These are phyloP conservation scores for Pungitius pungitius DNA, from an alignment of 2,113 vertebrate species.

Conservation along the genomic window DNA sequence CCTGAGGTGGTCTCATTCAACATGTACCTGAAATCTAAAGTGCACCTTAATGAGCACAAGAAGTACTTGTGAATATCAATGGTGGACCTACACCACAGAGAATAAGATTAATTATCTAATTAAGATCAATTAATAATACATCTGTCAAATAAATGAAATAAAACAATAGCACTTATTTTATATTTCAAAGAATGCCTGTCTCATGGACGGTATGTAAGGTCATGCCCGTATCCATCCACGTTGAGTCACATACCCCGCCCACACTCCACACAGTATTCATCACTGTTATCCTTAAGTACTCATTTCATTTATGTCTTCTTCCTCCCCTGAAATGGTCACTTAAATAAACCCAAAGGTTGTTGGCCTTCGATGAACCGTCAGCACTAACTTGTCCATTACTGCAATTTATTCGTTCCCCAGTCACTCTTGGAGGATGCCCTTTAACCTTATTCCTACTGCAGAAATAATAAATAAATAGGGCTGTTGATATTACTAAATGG, in stretches of 20 bases:
- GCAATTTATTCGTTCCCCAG: constrained; percentile 45
- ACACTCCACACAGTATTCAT: neutral
- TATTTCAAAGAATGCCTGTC: neutral
- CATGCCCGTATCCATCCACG: neutral
- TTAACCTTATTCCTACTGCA: constrained; percentile 32
- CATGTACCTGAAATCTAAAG: too few relatives aligned
- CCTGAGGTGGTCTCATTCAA: too few relatives aligned
- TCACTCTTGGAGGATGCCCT: constrained; percentile 20
- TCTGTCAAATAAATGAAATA: neutral
- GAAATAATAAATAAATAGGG: too few relatives aligned
- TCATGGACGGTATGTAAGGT: neutral
- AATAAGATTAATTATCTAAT: neutral
- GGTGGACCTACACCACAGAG: too few relatives aligned
- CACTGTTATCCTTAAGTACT: neutral
- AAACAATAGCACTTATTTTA: neutral
- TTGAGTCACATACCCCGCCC: constrained; percentile 5
- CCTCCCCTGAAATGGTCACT: constrained; percentile 4
- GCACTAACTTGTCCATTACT: constrained; percentile 47
- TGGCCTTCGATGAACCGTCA: constrained; percentile 12
- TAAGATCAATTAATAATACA: neutral
- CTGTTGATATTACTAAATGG: constrained; percentile 28
- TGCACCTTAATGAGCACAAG: too few relatives aligned
- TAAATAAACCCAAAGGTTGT: neutral
- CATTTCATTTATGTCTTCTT: neutral
- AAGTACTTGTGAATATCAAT: too few relatives aligned